A percentile compares a stretch with the other conserved stretches of the same genome.
Evolutionary conservation across 1,140 invertebrate species (phyloP).

Genomic region (Nephila pilipes): DNA sequence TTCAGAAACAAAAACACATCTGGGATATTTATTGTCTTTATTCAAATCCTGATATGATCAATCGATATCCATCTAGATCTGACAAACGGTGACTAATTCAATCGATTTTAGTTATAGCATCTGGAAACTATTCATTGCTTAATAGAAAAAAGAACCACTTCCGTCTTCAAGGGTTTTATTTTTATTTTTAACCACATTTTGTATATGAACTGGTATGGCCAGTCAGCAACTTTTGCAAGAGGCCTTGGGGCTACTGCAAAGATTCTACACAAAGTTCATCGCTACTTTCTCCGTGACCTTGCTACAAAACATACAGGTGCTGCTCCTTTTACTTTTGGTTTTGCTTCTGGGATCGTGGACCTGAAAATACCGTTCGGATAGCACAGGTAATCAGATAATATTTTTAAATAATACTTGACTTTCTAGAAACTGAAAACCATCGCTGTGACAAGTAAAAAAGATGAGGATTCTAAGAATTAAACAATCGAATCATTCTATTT

Average conservation of each 20-base stretch:
- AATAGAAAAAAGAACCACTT: not conserved
- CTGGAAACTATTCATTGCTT: too few relatives aligned
- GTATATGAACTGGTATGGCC: constrained; percentile 54
- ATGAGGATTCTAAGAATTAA: too few relatives aligned
- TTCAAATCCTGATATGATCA: too few relatives aligned
- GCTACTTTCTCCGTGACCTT: constrained; percentile 50
- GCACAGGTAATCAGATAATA: not conserved
- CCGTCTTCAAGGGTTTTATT: not conserved
- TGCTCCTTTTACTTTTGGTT: not conserved
- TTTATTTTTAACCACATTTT: constrained; percentile 2
- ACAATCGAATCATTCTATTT: too few relatives aligned
- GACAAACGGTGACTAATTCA: too few relatives aligned
- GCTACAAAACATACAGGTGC: constrained; percentile 19
- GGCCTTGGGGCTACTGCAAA: constrained; percentile 5
- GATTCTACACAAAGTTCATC: constrained; percentile 23
- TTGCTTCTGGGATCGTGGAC: not conserved
- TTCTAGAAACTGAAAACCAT: too few relatives aligned
- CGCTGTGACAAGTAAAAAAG: too few relatives aligned
- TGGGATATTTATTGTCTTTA: too few relatives aligned
- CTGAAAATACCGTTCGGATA: not conserved
- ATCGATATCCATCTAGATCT: too few relatives aligned
- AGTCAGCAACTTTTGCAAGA: constrained; percentile 16
- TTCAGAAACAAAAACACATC: too few relatives aligned
- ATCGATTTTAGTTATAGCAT: too few relatives aligned
- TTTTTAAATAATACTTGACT: too few relatives aligned